A percentile compares a stretch with the other conserved stretches of the same genome.
Conservation (phyloP, 1,140 invertebrate species). For the Hycleus phaleratus region DNA sequence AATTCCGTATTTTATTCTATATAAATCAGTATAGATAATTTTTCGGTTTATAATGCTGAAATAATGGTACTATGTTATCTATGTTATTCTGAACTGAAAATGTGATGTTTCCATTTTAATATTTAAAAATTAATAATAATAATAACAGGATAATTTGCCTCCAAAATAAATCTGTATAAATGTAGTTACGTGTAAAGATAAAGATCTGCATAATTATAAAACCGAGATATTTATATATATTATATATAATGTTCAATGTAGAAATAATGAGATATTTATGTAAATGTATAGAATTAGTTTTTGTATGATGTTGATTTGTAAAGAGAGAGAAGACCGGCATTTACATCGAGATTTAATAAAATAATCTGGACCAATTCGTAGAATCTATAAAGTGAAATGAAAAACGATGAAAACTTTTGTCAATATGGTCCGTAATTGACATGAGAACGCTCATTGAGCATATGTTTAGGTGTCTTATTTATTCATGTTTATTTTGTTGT, state of each 20-base stretch:
- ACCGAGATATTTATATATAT: constrained; percentile 8
- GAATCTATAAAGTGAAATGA: neutral
- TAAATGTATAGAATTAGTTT: constrained; percentile 15
- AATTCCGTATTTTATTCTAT: neutral
- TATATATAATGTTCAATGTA: constrained; percentile 10
- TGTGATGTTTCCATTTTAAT: neutral
- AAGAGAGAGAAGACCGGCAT: neutral
- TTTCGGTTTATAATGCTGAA: neutral
- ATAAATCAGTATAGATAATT: neutral
- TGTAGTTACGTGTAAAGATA: constrained; percentile 14
- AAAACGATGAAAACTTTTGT: neutral
- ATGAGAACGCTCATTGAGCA: constrained; percentile 5
- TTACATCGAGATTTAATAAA: constrained; percentile 9
- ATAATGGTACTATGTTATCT: neutral
- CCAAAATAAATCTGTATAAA: constrained; percentile 12
- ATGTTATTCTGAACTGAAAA: neutral
- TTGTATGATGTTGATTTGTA: constrained; percentile 15
- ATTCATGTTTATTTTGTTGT: neutral
- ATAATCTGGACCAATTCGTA: constrained; percentile 11
- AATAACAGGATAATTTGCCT: neutral
- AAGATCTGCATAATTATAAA: constrained; percentile 12
- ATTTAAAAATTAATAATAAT: neutral
- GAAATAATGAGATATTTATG: constrained; percentile 12
- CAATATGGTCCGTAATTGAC: constrained; percentile 2
- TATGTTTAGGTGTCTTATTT: neutral